Evolutionary conservation across 2,888 invertebrate genomes (phyloP), one percentile per base, ranked within the genome.

Genomic region (Patella ulyssiponensis): DNA sequence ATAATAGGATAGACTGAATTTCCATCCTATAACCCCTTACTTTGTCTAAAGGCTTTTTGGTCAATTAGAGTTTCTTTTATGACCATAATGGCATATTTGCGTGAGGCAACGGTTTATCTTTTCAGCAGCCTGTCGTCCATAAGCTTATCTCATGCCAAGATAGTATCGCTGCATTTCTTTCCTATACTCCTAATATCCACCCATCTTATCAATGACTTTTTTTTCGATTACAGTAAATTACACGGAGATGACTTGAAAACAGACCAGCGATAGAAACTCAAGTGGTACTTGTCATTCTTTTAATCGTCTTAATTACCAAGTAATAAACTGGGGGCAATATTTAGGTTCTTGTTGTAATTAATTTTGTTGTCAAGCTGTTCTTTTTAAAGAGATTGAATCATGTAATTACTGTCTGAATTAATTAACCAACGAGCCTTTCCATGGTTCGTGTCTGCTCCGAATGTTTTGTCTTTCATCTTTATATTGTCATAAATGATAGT

Each of bases 81-180:
- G 64, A 23, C 64, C 20, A 64, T 64, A 64, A 64, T 64, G 23
- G 23, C 64, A 64, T 64, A 64, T 64, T 64, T 64, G 64, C 64
- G 64, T 64, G 64, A 64, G 64, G 64, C 64, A 20, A 64, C 20
- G 64, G 64, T 64, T 64, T 64, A 64, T 64, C 23, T 64, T 64
- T 64, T 64, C 23, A 64, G 20, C 64, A 64, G 64, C 11, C 64
- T 12, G 64, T 23, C 64, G 64, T 20, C 64, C 64, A 64, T 64
- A 64, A 23, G 64, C 64, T 64, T 64, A 64, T 64, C 64, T 64
- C 64, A 64, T 64, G 64, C 64, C 64, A 64, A 64, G 64, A 64
- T 64, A 64, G 64, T 23, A 64, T 64, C 64, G 64, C 64, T 23
- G 20, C 64, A 64, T 23, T 64, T 64, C 64, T 64, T 64, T 23